phyloP scores from a whole-genome alignment of 2,888 invertebrate species.

The Scaptomyza reducta region DNA sequence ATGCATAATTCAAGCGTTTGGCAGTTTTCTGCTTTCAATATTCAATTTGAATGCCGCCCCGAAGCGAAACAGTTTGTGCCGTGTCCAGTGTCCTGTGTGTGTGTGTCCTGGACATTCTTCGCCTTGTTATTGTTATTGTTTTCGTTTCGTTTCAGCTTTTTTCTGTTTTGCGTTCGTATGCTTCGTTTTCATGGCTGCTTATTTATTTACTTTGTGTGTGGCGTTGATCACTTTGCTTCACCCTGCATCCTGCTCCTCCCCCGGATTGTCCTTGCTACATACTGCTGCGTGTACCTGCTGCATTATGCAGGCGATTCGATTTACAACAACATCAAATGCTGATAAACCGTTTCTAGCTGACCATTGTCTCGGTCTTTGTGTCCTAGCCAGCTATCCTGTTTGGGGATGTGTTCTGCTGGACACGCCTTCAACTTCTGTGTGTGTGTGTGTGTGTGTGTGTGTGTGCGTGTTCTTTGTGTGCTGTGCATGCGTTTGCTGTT shows the following conservation, averaged over 20 bases:
- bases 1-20: slow-evolving; percentile 79
- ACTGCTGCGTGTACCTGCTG: slow-evolving; percentile 58
- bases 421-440: slow-evolving; percentile 8
- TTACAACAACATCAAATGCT: slow-evolving; percentile 71
- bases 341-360: slow-evolving; percentile 68
- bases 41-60: slow-evolving; percentile 79
- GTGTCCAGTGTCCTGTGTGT: not conserved
- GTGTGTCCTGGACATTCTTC: slow-evolving; percentile 31
- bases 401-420: not conserved
- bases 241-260: not conserved
- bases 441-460: not conserved
- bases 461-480: slow-evolving; percentile 9
- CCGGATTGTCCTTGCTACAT: not conserved
- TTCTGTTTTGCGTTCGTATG: slow-evolving; percentile 25
- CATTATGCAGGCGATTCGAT: slow-evolving; percentile 73
- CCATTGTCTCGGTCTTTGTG: slow-evolving; percentile 47
- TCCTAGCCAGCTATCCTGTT: not conserved
- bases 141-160: slow-evolving; percentile 18
- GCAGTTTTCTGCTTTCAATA: slow-evolving; percentile 77
- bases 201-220: slow-evolving; percentile 69
- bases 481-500: slow-evolving; percentile 71
- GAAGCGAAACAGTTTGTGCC: slow-evolving; percentile 62
- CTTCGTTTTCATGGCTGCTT: slow-evolving; percentile 63
- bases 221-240: slow-evolving; percentile 48
- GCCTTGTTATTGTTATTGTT: slow-evolving; percentile 3